A percentile compares a stretch with the other conserved stretches of the same genome.
These are phyloP conservation scores for Girardinichthys multiradiatus DNA, from an alignment of 2,113 vertebrate genomes.

Conservation along the genomic window DNA sequence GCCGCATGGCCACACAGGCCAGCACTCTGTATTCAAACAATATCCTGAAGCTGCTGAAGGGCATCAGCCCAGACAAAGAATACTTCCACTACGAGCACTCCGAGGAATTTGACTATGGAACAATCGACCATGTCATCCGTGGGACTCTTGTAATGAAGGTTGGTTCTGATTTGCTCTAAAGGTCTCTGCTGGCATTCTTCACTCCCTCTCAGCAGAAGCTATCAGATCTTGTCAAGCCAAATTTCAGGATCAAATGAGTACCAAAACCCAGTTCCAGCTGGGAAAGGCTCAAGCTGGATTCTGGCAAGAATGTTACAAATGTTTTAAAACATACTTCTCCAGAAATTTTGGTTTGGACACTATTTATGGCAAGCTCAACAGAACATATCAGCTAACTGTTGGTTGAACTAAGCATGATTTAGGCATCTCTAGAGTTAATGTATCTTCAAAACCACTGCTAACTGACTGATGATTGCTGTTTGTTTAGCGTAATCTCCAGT, in stretches of 20 bases:
- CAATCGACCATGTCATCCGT: slow-evolving; percentile 82
- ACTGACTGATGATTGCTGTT: slow-evolving; percentile 65
- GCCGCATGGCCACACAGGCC: slow-evolving; percentile 85
- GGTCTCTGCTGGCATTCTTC: slow-evolving; percentile 29
- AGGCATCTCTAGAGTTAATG: slow-evolving; percentile 53
- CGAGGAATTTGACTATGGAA: slow-evolving; percentile 82
- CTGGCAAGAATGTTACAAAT: slow-evolving; percentile 57
- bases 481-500: slow-evolving; percentile 47
- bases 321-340: slow-evolving; percentile 61
- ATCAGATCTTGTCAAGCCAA: slow-evolving; percentile 40
- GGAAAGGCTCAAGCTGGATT: slow-evolving; percentile 47
- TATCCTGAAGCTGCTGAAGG: slow-evolving; percentile 89
- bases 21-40: slow-evolving; percentile 88
- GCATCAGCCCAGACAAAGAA: slow-evolving; percentile 85
- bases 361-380: slow-evolving; percentile 66
- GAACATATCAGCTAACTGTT: slow-evolving; percentile 59
- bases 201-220: slow-evolving; percentile 14
- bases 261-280: slow-evolving; percentile 41
- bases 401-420: slow-evolving; percentile 54
- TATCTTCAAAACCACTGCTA: slow-evolving; percentile 55
- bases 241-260: slow-evolving; percentile 31
- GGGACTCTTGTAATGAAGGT: slow-evolving; percentile 83
- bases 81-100: slow-evolving; percentile 85
- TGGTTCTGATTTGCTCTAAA: slow-evolving; percentile 30
- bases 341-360: slow-evolving; percentile 58